Evolutionary conservation across 2,888 invertebrate genomes (phyloP).

Genomic region (Caenorhabditis macrosperma): DNA sequence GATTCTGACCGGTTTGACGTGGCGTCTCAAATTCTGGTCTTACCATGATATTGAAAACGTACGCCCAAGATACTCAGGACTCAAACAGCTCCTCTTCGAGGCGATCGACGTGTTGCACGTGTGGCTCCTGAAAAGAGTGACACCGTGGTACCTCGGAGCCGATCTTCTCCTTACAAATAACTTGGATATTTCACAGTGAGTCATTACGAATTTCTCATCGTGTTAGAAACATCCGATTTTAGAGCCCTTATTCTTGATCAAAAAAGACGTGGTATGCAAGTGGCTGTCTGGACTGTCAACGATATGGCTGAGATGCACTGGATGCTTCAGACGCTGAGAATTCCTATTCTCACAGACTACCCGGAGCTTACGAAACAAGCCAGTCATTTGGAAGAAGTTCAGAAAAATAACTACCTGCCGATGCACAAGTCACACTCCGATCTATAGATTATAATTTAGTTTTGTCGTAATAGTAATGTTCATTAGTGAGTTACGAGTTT

Average conservation of each 20-base stretch:
- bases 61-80: slow-evolving; percentile 63
- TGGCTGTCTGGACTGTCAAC: slow-evolving; percentile 78
- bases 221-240: background rate
- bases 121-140: slow-evolving; percentile 70
- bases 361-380: slow-evolving; percentile 67
- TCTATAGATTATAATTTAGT: slow-evolving; percentile 20
- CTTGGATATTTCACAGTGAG: slow-evolving; percentile 74
- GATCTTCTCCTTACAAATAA: slow-evolving; percentile 78
- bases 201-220: no score
- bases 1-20: slow-evolving; percentile 87
- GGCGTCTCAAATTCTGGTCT: slow-evolving; percentile 86
- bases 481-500: slow-evolving; percentile 33
- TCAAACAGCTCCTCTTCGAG: slow-evolving; percentile 65
- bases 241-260: slow-evolving; percentile 63
- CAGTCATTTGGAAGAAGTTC: slow-evolving; percentile 36
- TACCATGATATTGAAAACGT: slow-evolving; percentile 80
- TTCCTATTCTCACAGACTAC: slow-evolving; percentile 78
- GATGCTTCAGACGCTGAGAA: slow-evolving; percentile 75
- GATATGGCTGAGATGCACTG: slow-evolving; percentile 77
- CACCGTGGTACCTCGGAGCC: slow-evolving; percentile 78
- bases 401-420: slow-evolving; percentile 47
- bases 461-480: background rate
- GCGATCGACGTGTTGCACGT: slow-evolving; percentile 70
- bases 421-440: slow-evolving; percentile 43
- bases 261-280: slow-evolving; percentile 60